These are phyloP conservation scores for Galaxias olidus DNA, from an alignment of 2,797 vertebrate genomes.

Conservation along the genomic window DNA sequence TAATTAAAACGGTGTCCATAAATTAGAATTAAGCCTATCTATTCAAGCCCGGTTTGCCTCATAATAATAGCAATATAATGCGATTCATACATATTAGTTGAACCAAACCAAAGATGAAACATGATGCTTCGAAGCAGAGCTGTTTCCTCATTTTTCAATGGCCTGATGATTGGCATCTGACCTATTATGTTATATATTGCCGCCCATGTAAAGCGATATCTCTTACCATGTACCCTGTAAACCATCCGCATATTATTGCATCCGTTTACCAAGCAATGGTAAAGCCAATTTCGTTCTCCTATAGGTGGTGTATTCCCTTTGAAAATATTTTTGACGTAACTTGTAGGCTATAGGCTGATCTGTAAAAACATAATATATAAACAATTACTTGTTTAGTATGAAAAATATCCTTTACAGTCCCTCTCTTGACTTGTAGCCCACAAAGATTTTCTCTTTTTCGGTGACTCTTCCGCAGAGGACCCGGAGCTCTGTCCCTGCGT, in stretches of 20 bases:
- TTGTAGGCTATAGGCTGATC: too few species aligned
- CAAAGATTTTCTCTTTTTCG: too few species aligned
- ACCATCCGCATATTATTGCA: slow-evolving; percentile 25
- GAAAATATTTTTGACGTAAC: slow-evolving; percentile 10
- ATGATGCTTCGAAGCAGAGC: slow-evolving; percentile 1
- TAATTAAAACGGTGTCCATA: too few species aligned
- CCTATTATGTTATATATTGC: slow-evolving; percentile 1
- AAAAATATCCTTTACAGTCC: not conserved
- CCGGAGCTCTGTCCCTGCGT: slow-evolving; percentile 10
- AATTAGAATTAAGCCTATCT: too few species aligned
- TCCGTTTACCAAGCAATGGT: slow-evolving; percentile 33
- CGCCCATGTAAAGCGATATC: not conserved
- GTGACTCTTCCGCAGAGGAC: slow-evolving; percentile 18
- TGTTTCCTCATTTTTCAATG: not conserved
- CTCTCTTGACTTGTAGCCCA: too few species aligned
- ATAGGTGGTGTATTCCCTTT: not conserved
- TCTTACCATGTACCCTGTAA: slow-evolving; percentile 34
- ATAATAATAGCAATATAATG: too few species aligned
- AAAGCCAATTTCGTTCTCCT: slow-evolving; percentile 23
- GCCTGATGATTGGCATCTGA: not conserved
- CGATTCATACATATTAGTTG: not conserved
- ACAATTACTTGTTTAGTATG: too few species aligned
- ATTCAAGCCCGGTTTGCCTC: too few species aligned
- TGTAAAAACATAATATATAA: too few species aligned
- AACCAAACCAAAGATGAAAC: slow-evolving; percentile 7